Evolutionary conservation across 2,113 vertebrate genomes (phyloP).

Genomic region (Cichladusa arquata): DNA sequence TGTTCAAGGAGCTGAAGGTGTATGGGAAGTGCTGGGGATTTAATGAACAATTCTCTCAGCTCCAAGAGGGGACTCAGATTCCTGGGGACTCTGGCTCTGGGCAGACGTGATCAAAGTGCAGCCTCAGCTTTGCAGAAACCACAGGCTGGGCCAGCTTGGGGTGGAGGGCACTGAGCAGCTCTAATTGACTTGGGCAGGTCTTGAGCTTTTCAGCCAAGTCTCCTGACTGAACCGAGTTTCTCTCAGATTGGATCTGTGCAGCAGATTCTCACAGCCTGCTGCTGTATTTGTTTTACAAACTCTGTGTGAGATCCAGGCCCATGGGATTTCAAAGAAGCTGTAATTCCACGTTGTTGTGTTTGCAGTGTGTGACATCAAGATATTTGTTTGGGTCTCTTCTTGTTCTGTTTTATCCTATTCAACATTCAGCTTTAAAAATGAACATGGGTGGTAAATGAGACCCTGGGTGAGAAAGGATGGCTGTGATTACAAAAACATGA

Average conservation of each 20-base stretch:
- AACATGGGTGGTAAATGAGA: neutral
- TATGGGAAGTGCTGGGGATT: neutral
- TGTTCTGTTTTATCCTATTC: neutral
- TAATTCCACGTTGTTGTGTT: fast-evolving
- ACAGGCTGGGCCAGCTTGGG: neutral
- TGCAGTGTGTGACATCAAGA: neutral
- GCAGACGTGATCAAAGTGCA: neutral
- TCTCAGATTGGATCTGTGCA: neutral
- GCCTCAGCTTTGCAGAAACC: neutral
- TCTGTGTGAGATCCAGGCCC: neutral
- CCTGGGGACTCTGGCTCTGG: neutral
- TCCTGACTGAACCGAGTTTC: neutral
- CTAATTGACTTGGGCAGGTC: neutral
- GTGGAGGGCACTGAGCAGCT: neutral
- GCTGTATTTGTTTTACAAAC: neutral
- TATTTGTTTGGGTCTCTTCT: neutral
- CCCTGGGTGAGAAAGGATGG: neutral
- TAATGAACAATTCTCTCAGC: neutral
- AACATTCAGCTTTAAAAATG: neutral
- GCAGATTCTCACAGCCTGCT: neutral
- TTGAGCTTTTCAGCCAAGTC: neutral
- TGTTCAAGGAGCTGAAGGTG: neutral
- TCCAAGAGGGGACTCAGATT: neutral
- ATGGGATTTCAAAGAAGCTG: neutral
- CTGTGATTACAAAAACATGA: neutral